Evolutionary conservation across 2,113 vertebrate species (phyloP).

Genomic region (Hypanus sabinus): DNA sequence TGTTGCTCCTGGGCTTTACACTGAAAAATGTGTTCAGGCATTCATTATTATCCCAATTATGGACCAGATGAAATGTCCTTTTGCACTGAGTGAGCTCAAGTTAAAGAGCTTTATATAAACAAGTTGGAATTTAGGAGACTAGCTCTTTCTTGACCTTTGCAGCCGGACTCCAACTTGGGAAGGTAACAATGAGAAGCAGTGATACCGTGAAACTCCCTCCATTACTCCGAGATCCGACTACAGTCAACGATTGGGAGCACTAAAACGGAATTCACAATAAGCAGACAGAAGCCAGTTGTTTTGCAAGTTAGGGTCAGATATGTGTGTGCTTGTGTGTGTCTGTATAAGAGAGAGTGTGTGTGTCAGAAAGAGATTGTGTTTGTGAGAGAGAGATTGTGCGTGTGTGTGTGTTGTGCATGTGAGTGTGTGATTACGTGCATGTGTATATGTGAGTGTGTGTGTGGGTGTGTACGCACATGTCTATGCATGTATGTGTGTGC

Average conservation of each 20-base stretch:
- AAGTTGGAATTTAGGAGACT: neutral
- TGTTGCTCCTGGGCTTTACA: neutral
- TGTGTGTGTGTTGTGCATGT: too few relatives aligned
- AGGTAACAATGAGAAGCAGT: neutral
- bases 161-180: neutral
- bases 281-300: conserved; percentile 52
- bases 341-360: too few relatives aligned
- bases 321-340: too few relatives aligned
- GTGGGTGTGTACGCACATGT: too few relatives aligned
- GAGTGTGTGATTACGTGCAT: too few relatives aligned
- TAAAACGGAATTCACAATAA: conserved; percentile 42
- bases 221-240: neutral
- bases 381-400: too few relatives aligned
- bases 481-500: too few relatives aligned
- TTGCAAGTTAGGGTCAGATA: conserved; percentile 43
- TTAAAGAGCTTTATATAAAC: neutral
- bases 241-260: conserved; percentile 30
- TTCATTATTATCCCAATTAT: conserved; percentile 2
- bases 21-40: conserved; percentile 17
- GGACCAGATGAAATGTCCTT: neutral
- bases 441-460: too few relatives aligned
- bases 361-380: too few relatives aligned
- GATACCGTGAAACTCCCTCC: neutral
- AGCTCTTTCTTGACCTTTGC: neutral
- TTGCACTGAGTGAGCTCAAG: neutral